Evolutionary conservation across 2,888 invertebrate genomes (phyloP), one percentile per base, ranked within the genome.

Genomic region (Linyphia triangularis): DNA sequence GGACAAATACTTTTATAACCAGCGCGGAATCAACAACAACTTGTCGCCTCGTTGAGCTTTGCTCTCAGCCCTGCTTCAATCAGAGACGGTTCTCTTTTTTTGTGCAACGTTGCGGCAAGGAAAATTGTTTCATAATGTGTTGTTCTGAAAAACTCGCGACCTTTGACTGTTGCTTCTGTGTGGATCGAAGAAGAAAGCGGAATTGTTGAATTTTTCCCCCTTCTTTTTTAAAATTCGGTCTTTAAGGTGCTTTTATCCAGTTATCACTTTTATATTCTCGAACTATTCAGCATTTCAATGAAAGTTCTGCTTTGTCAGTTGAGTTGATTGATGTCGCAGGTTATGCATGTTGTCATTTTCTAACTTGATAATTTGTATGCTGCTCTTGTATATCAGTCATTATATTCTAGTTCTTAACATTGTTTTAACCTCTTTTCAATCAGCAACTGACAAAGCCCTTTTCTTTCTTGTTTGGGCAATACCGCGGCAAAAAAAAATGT

Each of bases 11-110:
- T 86, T 73, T 67, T 81, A 72, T 73, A 65, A 63, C 57, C 24
- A 79, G 40, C 61, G 51, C 26, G 51, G 59, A 81, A 86, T 86
- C 86, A 86, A 86, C 81, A 85, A 78, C 85, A 86, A 86, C 86
- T 86, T 86, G 81, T 86, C 75, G 81, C 86, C 81, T 85, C 40
- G 67, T 77, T 84, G 57, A 67, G 26, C 67, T 30, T 24, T 13
- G 30, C n/a, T n/a, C n/a, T n/a, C n/a, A n/a, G n/a, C n/a, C 51
- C 30, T 67, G 22, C n/a, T 69, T 33, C 33, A 6, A 33, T 59
- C 30, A 22, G 30, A 30, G 37, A n/a, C 13, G 30, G n/a, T 19
- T 10, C 22, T 40, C 63, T 9, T 28, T 77, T 40, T 57, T 33
- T 63, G 77, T 37, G 43, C 26, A 63, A 77, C 61, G 40, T 77